Base-by-base conservation (phyloP, 2,888 invertebrate species). In the Caradrina kadenii region DNA sequence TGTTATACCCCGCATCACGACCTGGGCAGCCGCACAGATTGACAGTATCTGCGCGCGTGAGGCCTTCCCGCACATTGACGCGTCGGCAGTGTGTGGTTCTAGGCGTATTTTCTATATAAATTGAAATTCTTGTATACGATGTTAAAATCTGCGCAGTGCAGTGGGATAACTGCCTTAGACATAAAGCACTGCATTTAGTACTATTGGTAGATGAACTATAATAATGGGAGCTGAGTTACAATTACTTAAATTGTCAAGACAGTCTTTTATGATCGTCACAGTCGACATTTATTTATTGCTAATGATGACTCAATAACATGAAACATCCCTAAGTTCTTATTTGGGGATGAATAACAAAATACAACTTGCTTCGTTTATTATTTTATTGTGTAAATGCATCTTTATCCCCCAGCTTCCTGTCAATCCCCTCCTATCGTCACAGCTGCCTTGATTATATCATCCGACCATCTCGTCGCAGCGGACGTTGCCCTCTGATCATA, bases 401-500 rank as follows among this genome's bases (percentile, higher is more conserved):
- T 58, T 31, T 10, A 26, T 21, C 83, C 82, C 74, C 77, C 22
- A 22, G 58, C 35, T 52, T 80, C 56, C 77, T 74, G 69, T 15
- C 54, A 39, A 45, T 49, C 71, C 54, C 70, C 76, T 65, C 81
- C 76, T 76, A 80, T 58, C 69, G 64, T 66, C 72, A 67, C 56
- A 73, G 69, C 62, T 79, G 72, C 60, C 70, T 76, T 69, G 69
- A 79, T 79, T 59, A 52, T 68, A 68, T 72, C 71, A 67, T 71
- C 52, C 61, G 64, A 63, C 59, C 19, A 63, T 55, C 22, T 35
- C 48, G 19, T 53, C 15, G 35, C 26, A 63, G 65, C 63, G 82
- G 73, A 42, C 76, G 52, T 74, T 81, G 84, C 76, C 66, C 84
- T 67, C 52, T 62, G 64, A 49, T 67, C 64, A 52, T 71, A 69